Base-by-base conservation (phyloP, 2,888 invertebrate species). In the Zaprionus obscuricornis region DNA sequence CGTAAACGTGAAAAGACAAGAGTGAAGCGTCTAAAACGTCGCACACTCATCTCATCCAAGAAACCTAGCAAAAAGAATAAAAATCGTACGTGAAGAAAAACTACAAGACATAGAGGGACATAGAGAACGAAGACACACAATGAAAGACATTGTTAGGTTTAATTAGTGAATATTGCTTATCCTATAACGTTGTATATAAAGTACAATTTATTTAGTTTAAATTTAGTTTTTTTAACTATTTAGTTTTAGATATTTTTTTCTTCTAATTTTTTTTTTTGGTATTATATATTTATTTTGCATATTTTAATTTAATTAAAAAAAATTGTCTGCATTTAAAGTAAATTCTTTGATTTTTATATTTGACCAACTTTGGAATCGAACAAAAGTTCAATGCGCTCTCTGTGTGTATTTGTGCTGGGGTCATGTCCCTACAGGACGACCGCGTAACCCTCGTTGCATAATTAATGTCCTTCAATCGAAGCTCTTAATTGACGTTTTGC, bases 1-100 rank as follows among this genome's bases (percentile, higher is more conserved):
- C 72, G 74, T 17, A 67, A 40, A 16, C 69, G 66, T 0, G 74
- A 72, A 2, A 65, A 79, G 50, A 67, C 34, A 16, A 85, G 74
- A 7, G 10, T 82, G n/a, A 84, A 86, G 47, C 84, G 77, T 3
- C 55, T 85, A 22, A 84, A 75, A 22, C 74, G 83, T 0, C 78
- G 78, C 43, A 82, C 85, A 0, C 47, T 78, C 16, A 85, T 82
- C 33, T 79, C 85, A 27, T 85, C 78, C 2, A 79, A 85, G 40
- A 79, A 79, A 31, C 85, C 78, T 20, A 85, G 78, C 49, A 79
- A 64, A 13, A 79, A 79, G 51, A 34, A 81, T n/a, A 78, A 78
- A 26, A 17, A 33, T n/a, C 20, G 40, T 27, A 22, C 14, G 16
- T 7, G 31, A 51, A 11, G 18, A 39, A 2, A 31, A 33, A 11